Percentiles rank a stretch among this genome's conserved stretches.
These are phyloP conservation scores for Drosophila prosaltans DNA, from an alignment of 1,140 invertebrate genomes.

Conservation along the genomic window DNA sequence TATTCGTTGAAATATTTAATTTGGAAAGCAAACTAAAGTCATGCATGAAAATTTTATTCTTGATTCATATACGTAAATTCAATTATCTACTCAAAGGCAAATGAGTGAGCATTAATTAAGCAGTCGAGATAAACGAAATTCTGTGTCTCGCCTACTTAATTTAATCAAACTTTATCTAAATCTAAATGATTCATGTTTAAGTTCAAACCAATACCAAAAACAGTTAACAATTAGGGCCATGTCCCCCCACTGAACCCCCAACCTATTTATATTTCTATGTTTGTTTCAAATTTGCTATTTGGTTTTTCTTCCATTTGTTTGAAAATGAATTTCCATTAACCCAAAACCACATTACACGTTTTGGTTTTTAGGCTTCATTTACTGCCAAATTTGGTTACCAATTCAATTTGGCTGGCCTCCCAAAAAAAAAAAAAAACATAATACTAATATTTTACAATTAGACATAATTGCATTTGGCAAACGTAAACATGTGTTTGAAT, in stretches of 20 bases:
- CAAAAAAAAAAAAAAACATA: constrained; percentile 33
- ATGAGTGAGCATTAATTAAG: too few relatives aligned
- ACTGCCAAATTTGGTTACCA: constrained; percentile 67
- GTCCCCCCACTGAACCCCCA: neutral
- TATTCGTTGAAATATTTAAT: too few relatives aligned
- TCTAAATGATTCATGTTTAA: too few relatives aligned
- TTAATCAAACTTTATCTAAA: too few relatives aligned
- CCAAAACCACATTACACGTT: constrained; percentile 49
- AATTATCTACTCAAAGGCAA: too few relatives aligned
- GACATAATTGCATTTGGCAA: constrained; percentile 71
- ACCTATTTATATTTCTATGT: neutral
- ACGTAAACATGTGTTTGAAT: constrained; percentile 15
- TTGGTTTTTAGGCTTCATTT: constrained; percentile 44
- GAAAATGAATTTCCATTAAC: neutral
- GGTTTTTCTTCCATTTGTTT: neutral
- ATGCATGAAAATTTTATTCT: too few relatives aligned
- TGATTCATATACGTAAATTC: too few relatives aligned
- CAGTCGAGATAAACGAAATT: too few relatives aligned
- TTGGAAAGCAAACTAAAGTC: too few relatives aligned
- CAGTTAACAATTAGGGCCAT: neutral
- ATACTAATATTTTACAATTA: constrained; percentile 71
- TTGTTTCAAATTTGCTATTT: constrained; percentile 1
- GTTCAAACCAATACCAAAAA: neutral
- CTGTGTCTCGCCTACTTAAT: too few relatives aligned
- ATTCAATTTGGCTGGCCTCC: constrained; percentile 31